A percentile compares a stretch with the other conserved stretches of the same genome.
These are phyloP conservation scores for Vultur gryphus DNA, from an alignment of 2,797 vertebrate genomes.

Conservation along the genomic window DNA sequence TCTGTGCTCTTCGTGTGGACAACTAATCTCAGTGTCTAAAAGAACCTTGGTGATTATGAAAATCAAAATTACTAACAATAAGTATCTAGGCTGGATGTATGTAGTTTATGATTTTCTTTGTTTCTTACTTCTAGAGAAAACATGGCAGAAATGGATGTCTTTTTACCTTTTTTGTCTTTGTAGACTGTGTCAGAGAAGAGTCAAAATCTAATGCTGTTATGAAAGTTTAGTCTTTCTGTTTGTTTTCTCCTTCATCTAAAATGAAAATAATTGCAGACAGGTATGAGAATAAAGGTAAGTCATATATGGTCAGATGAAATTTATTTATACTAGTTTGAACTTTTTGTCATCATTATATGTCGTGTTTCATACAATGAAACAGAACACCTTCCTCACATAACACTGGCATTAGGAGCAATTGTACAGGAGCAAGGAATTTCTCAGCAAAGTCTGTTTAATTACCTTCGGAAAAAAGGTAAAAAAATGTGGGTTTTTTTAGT, in stretches of 20 bases:
- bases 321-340: background rate
- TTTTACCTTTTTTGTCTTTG: background rate
- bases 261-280: background rate
- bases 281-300: background rate
- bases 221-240: background rate
- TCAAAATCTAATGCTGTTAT: background rate
- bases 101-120: background rate
- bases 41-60: background rate
- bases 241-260: background rate
- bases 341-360: background rate
- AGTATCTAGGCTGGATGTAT: background rate
- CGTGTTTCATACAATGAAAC: background rate
- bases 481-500: accelerated
- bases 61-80: background rate
- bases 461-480: background rate
- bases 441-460: background rate
- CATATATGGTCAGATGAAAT: background rate
- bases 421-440: background rate
- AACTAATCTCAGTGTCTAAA: background rate
- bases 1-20: background rate
- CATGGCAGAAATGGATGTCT: background rate
- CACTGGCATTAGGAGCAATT: background rate
- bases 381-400: background rate
- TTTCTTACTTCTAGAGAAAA: background rate
- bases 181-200: background rate